Conservation (phyloP, 2,888 invertebrate species). For the Heliconius erato region DNA sequence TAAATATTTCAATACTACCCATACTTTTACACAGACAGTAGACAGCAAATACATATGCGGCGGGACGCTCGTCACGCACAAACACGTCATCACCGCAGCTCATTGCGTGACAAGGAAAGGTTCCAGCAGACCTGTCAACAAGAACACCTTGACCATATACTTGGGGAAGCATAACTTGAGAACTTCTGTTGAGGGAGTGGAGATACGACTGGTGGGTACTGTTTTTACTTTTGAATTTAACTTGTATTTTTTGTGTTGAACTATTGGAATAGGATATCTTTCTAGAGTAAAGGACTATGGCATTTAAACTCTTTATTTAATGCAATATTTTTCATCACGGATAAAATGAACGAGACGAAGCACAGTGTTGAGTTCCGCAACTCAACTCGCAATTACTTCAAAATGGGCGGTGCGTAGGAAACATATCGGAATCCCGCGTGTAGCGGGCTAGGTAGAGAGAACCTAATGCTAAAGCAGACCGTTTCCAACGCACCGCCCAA, state of each 20-base stretch:
- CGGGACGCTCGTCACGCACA: conserved; percentile 85
- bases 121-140: conserved; percentile 72
- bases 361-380: neutral
- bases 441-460: no score
- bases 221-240: neutral
- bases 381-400: neutral
- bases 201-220: conserved; percentile 75
- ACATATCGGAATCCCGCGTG: no score
- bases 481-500: no score
- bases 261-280: neutral
- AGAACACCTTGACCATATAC: conserved; percentile 80
- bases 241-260: neutral
- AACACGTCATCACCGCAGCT: conserved; percentile 87
- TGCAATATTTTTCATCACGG: no score
- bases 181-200: conserved; percentile 80
- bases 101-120: conserved; percentile 87
- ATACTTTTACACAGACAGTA: conserved; percentile 70
- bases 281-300: no score
- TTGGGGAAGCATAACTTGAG: conserved; percentile 82
- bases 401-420: no score
- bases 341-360: no score
- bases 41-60: conserved; percentile 88
- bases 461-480: no score
- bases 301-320: no score
- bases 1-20: neutral